A percentile compares a stretch with the other conserved stretches of the same genome.
Evolutionary conservation across 2,797 vertebrate species (phyloP).

Genomic region (Sorex maritimensis): DNA sequence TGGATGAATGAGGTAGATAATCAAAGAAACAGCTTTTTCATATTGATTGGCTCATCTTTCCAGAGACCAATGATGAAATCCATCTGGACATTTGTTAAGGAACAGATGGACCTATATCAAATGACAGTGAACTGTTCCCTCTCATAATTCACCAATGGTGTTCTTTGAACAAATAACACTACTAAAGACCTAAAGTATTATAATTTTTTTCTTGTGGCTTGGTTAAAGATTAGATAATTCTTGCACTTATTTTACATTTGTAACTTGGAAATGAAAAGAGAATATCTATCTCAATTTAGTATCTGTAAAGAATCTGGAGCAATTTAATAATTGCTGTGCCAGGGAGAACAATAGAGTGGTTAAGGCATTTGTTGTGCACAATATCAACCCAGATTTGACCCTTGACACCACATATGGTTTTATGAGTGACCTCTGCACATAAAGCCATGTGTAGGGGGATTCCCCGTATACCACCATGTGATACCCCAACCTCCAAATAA

Average conservation of each 20-base stretch:
- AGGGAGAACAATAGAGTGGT: too few species aligned
- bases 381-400: too few species aligned
- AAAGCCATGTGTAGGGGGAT: too few species aligned
- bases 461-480: too few species aligned
- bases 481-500: too few species aligned
- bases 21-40: constrained; percentile 42
- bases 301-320: constrained; percentile 35
- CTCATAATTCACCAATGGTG: not conserved
- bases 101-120: not conserved
- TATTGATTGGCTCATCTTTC: constrained; percentile 39
- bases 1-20: constrained; percentile 60
- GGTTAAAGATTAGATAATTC: not conserved
- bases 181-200: constrained; percentile 2
- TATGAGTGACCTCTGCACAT: too few species aligned
- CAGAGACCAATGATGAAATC: constrained; percentile 67
- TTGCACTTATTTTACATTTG: not conserved
- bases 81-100: constrained; percentile 52
- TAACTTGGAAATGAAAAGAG: constrained; percentile 17
- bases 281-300: not conserved
- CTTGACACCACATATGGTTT: too few species aligned
- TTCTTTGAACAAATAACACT: constrained; percentile 65
- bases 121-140: constrained; percentile 35
- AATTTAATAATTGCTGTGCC: constrained; percentile 29
- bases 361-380: too few species aligned
- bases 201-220: constrained; percentile 38